Evolutionary conservation across 2,113 vertebrate genomes (phyloP).

Genomic region (Melanerpes formicivorus): DNA sequence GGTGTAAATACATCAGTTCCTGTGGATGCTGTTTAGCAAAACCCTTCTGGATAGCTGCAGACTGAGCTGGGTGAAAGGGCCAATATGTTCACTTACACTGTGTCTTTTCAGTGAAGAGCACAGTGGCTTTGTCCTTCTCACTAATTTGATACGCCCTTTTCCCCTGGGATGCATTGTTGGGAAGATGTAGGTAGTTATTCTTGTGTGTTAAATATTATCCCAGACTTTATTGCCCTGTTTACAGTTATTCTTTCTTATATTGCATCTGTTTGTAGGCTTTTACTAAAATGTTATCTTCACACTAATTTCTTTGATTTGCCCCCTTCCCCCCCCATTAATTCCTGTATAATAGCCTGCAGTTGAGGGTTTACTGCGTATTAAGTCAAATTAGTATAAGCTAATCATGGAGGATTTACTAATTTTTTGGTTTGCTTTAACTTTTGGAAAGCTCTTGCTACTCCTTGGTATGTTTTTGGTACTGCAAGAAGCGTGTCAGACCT

Average conservation of each 20-base stretch:
- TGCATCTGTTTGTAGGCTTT: background rate
- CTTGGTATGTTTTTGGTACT: background rate
- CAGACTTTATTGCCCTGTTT: background rate
- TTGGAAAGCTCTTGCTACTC: background rate
- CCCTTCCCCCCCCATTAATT: background rate
- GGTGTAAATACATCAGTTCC: background rate
- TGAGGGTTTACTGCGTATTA: background rate
- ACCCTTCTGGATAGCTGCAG: accelerated
- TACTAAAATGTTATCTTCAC: background rate
- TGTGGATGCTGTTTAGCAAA: background rate
- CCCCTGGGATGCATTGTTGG: accelerated
- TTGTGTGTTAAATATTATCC: background rate
- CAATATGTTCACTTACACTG: accelerated
- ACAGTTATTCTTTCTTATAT: background rate
- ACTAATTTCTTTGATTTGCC: background rate
- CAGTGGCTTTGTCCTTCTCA: accelerated
- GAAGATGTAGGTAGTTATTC: background rate
- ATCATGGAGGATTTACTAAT: background rate
- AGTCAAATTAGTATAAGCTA: background rate
- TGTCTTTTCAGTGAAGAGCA: background rate
- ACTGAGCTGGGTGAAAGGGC: background rate
- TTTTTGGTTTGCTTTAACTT: background rate
- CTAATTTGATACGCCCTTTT: no score
- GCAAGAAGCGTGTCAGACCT: background rate
- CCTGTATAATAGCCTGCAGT: background rate